Evolutionary conservation across 2,113 vertebrate genomes (phyloP).

Genomic region (Ibidorhyncha struthersii): DNA sequence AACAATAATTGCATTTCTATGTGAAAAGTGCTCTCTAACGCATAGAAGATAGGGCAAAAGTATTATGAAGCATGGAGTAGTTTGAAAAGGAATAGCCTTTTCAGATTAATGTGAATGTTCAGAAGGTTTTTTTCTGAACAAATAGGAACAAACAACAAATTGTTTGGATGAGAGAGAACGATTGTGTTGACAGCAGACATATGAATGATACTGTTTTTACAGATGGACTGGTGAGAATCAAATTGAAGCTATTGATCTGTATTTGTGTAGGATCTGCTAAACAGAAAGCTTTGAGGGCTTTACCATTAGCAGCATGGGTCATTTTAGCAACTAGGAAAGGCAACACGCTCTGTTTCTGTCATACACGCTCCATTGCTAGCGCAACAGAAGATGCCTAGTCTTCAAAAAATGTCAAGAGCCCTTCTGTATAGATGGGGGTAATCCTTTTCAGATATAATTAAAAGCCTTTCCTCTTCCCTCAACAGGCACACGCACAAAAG

Average conservation of each 20-base stretch:
- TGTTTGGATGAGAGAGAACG: not conserved
- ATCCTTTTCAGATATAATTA: conserved; percentile 23
- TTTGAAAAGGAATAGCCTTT: not conserved
- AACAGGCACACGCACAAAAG: not conserved
- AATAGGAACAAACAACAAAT: conserved; percentile 42
- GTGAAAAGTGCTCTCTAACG: not conserved
- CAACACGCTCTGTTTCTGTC: conserved; percentile 1
- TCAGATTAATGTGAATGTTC: not conserved
- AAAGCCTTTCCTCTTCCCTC: conserved; percentile 1
- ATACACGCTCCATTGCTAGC: not conserved
- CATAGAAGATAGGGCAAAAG: not conserved
- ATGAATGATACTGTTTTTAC: conserved; percentile 52
- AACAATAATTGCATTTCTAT: not conserved
- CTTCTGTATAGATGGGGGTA: conserved; percentile 14
- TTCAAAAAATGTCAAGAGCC: conserved; percentile 29
- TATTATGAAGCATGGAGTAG: not conserved
- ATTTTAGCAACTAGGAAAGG: conserved; percentile 21
- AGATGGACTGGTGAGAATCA: conserved; percentile 60
- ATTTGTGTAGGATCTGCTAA: conserved; percentile 39
- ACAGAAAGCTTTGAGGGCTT: conserved; percentile 31
- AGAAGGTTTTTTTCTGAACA: not conserved
- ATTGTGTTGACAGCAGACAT: conserved; percentile 55
- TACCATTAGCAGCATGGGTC: conserved; percentile 29
- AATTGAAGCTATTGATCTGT: conserved; percentile 58
- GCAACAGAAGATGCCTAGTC: not conserved